Conservation (phyloP, 2,113 vertebrate species). For the Lates calcarifer region DNA sequence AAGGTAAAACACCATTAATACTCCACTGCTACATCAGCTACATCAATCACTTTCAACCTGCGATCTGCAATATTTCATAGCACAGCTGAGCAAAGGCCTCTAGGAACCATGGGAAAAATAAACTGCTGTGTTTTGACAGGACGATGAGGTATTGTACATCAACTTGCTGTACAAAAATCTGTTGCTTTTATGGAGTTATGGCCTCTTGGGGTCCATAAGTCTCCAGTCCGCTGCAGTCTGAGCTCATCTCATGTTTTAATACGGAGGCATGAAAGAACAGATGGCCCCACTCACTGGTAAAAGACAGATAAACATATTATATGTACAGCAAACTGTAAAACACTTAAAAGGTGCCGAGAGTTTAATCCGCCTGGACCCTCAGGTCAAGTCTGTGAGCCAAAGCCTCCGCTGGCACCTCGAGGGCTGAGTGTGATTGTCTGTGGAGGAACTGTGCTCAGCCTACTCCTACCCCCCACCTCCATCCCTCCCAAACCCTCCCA, state of each 20-base stretch:
- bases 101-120: conserved; percentile 50
- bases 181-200: conserved; percentile 1
- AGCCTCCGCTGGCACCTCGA: not conserved
- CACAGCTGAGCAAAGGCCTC: conserved; percentile 56
- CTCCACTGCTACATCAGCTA: conserved; percentile 57
- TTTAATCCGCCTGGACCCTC: conserved; percentile 18
- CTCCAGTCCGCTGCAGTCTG: not conserved
- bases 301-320: conserved; percentile 47
- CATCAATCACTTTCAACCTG: conserved; percentile 41
- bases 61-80: conserved; percentile 31
- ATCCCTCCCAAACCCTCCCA: conserved; percentile 9
- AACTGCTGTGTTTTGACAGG: conserved; percentile 38
- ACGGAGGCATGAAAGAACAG: conserved; percentile 25
- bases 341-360: conserved; percentile 42
- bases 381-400: conserved; percentile 1
- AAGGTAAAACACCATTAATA: conserved; percentile 34
- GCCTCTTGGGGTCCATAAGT: not conserved
- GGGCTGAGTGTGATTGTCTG: conserved; percentile 44
- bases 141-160: conserved; percentile 47
- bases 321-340: conserved; percentile 62
- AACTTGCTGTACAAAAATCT: conserved; percentile 27
- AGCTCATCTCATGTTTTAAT: conserved; percentile 26
- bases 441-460: not conserved
- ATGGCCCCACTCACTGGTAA: conserved; percentile 3
- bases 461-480: not conserved